Conservation (phyloP, 2,888 invertebrate genomes). For the Thereva unica region DNA sequence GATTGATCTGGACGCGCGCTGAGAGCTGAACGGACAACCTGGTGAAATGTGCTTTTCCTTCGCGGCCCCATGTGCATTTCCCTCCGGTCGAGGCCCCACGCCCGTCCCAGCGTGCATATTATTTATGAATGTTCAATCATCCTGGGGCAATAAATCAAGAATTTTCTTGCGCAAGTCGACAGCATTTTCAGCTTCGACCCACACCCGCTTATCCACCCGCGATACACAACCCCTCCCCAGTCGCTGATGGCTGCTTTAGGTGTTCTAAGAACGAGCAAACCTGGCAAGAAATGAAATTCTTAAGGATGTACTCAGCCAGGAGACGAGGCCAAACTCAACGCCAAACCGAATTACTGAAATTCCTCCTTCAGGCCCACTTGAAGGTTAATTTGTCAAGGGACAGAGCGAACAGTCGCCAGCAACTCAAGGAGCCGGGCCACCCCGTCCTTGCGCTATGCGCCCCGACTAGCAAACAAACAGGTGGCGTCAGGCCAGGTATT, state of each 20-base stretch:
- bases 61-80: not conserved
- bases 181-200: not conserved
- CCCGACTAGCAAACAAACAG: not conserved
- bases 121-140: slow-evolving; percentile 7
- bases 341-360: slow-evolving; percentile 13
- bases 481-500: slow-evolving; percentile 2
- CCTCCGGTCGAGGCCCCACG: not conserved
- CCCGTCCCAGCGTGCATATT: not conserved
- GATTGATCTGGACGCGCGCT: not conserved
- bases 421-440: too few species aligned
- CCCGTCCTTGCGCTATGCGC: too few species aligned
- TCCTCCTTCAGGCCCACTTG: slow-evolving; percentile 1
- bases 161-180: not conserved
- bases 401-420: not conserved
- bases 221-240: too few species aligned
- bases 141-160: slow-evolving; percentile 16
- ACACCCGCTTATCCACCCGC: not conserved
- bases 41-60: too few species aligned
- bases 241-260: too few species aligned
- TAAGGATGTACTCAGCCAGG: not conserved
- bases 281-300: not conserved
- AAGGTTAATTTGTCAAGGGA: slow-evolving; percentile 14
- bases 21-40: too few species aligned
- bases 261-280: too few species aligned
- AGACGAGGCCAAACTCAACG: slow-evolving; percentile 1